Evolutionary conservation across 2,113 vertebrate species (phyloP).

Genomic region (Rhinichthys klamathensis): DNA sequence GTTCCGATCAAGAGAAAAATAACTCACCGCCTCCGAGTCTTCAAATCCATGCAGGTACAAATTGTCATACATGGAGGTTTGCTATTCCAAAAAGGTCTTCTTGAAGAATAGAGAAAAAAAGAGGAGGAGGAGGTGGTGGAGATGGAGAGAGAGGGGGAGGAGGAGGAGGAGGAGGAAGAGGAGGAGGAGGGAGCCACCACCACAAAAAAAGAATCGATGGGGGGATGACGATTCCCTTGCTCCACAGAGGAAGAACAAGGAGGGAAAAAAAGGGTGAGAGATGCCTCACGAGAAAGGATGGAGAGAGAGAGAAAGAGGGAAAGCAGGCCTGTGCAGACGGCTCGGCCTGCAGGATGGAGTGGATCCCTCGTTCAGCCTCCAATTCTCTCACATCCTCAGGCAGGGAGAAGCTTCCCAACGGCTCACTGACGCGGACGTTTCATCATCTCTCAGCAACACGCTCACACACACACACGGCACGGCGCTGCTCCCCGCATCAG

Average conservation of each 20-base stretch:
- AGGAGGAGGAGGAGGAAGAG: constrained; percentile 33
- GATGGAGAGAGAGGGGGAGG: constrained; percentile 42
- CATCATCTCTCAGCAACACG: constrained; percentile 74
- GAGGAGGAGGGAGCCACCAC: constrained; percentile 54
- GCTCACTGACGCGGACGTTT: constrained; percentile 78
- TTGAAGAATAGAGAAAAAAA: constrained; percentile 61
- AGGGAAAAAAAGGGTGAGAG: constrained; percentile 35
- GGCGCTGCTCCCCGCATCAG: constrained; percentile 37
- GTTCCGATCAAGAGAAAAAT: constrained; percentile 25
- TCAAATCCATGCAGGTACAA: constrained; percentile 93
- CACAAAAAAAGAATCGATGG: constrained; percentile 51
- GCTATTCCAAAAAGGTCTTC: constrained; percentile 78
- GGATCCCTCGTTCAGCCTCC: constrained; percentile 65
- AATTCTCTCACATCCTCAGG: constrained; percentile 76
- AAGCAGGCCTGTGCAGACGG: constrained; percentile 59
- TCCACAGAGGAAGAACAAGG: constrained; percentile 48
- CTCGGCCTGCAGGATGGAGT: constrained; percentile 64
- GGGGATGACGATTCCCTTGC: constrained; percentile 58
- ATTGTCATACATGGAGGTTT: constrained; percentile 91
- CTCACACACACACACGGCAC: constrained; percentile 37
- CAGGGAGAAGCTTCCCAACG: constrained; percentile 77
- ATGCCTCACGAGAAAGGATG: constrained; percentile 28
- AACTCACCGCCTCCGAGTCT: constrained; percentile 90
- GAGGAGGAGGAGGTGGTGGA: constrained; percentile 25
- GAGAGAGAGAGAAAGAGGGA: constrained; percentile 27